Percentiles rank a stretch among this genome's conserved stretches.
phyloP scores from a whole-genome alignment of 64 coral and sea anemone genomes.

The Acropora yongei region DNA sequence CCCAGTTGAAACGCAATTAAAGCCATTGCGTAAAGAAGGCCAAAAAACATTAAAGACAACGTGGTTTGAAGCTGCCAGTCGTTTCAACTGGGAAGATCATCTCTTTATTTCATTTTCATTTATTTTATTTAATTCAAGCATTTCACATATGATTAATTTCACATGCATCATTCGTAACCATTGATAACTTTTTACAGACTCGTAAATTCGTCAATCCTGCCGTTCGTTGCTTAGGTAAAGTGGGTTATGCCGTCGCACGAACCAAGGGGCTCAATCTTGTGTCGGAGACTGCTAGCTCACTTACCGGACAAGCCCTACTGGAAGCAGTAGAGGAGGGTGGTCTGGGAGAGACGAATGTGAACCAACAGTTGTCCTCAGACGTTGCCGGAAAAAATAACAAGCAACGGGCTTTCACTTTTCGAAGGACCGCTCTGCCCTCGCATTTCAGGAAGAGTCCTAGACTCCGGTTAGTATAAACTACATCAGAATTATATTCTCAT shows the following conservation, averaged over 20 bases:
- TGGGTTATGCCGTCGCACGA: background rate
- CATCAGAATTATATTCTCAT: background rate
- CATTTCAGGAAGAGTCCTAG: background rate
- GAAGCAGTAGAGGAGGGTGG: background rate
- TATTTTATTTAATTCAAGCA: too few species aligned
- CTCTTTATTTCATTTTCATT: too few species aligned
- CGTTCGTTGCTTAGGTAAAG: background rate
- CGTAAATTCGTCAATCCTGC: conserved; percentile 1
- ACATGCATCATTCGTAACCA: too few species aligned
- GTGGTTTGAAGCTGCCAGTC: too few species aligned
- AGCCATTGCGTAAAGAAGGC: too few species aligned
- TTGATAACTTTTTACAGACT: background rate
- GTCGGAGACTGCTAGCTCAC: background rate
- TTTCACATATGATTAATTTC: too few species aligned
- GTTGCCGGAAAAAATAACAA: background rate
- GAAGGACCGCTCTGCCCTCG: background rate
- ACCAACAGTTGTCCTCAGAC: background rate
- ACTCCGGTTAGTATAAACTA: background rate
- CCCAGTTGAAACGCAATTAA: too few species aligned
- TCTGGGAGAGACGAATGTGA: background rate
- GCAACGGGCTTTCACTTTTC: conserved; percentile 1
- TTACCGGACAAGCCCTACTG: background rate
- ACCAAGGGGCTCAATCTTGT: background rate
- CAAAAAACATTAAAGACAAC: too few species aligned
- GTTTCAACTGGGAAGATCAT: too few species aligned